Conservation (phyloP, 2,888 invertebrate genomes). For the Aradus depressus region DNA sequence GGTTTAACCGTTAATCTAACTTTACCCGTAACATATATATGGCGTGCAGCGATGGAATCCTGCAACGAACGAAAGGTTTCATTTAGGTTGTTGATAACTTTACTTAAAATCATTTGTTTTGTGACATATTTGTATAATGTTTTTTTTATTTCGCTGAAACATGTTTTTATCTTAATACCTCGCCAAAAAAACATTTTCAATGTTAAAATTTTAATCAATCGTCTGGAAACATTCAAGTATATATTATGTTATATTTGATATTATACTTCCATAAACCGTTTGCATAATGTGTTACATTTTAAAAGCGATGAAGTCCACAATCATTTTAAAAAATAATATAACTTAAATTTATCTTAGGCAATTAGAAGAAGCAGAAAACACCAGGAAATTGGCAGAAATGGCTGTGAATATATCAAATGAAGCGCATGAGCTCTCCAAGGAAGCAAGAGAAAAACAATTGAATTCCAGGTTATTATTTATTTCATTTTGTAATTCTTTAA, state of each 20-base stretch:
- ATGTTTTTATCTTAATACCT: too few species aligned
- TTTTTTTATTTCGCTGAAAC: too few species aligned
- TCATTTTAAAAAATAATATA: too few species aligned
- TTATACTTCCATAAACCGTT: slow-evolving; percentile 24
- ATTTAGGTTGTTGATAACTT: too few species aligned
- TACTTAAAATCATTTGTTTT: too few species aligned
- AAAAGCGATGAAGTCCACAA: too few species aligned
- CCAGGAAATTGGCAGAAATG: slow-evolving; percentile 61
- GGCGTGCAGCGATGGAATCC: too few species aligned
- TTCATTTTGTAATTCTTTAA: background rate
- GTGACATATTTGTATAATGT: too few species aligned
- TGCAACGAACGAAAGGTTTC: too few species aligned
- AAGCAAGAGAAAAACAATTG: slow-evolving; percentile 60
- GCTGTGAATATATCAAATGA: slow-evolving; percentile 71
- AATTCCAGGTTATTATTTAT: slow-evolving; percentile 50
- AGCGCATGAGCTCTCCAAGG: slow-evolving; percentile 64
- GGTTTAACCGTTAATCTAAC: too few species aligned
- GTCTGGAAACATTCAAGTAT: background rate
- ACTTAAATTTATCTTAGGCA: slow-evolving; percentile 41
- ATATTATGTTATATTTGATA: background rate
- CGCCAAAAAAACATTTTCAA: background rate
- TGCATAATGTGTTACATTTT: too few species aligned
- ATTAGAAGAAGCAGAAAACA: slow-evolving; percentile 58
- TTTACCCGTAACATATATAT: too few species aligned
- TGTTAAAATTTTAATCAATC: background rate